Base-by-base conservation (phyloP, 1,140 invertebrate species). In the Drosophila tristis region DNA sequence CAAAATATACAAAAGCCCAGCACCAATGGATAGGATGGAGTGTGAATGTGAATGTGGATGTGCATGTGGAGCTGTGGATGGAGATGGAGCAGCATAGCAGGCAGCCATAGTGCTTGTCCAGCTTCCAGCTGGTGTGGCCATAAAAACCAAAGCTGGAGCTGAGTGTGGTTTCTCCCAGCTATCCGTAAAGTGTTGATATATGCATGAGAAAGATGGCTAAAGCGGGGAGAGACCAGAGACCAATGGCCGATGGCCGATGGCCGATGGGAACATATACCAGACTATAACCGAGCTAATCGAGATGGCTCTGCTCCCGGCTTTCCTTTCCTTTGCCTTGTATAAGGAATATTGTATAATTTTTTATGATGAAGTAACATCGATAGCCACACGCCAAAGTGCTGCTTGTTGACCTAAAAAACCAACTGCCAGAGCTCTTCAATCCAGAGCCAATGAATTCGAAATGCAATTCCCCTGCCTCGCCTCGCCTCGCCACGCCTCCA, bases 61-160 rank as follows among this genome's bases (percentile, higher is more conserved):
- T 48, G 43, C 45, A 25, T 51, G 13, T 20, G 23, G 4, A 11
- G 13, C 5, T n/a, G 29, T 6, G 49, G 56, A 16, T 35, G 15
- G 39, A 31, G 8, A 2, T 7, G 29, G 6, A 16, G 31, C 31
- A 31, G 31, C 31, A 31, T 25, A 9, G 31, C 31, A 31, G 23
- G 23, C 29, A 59, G 51, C 53, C 56, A 20, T 35, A 50, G 66
- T 68, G 66, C 51, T 78, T 73, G 76, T 74, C 70, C 82, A 86
- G 82, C 82, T 87, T 74, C 70, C 82, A 86, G 82, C 82, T 87
- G 82, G 56, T 82, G 59, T 60, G 74, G 82, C 82, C 73, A 87
- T 86, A 86, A 86, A 86, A 86, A 87, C 75, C 74, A 82, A 76
- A 85, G 57, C 80, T 75, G 42, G 45, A 87, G 61, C 80, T 68